Conservation (phyloP, 2,888 invertebrate species). For the Amiota mariae region DNA sequence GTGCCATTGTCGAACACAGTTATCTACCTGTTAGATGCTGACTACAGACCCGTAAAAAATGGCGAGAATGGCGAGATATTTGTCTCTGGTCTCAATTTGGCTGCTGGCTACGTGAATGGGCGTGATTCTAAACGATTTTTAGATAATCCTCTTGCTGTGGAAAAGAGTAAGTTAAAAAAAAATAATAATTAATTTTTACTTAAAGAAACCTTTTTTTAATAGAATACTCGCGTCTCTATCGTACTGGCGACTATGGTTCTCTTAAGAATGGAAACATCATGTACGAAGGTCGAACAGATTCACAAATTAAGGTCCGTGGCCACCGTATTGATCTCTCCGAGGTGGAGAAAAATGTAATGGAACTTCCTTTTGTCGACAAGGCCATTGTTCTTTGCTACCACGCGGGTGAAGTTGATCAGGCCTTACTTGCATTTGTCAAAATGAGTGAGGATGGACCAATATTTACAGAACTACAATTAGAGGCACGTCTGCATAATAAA, state of each 20-base stretch:
- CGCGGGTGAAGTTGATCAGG: constrained; percentile 82
- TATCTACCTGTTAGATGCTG: constrained; percentile 85
- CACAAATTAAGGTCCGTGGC: constrained; percentile 89
- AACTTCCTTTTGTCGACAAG: constrained; percentile 81
- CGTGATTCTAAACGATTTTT: constrained; percentile 83
- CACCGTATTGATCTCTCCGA: constrained; percentile 89
- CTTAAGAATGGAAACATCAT: constrained; percentile 79
- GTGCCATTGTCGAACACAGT: constrained; percentile 85
- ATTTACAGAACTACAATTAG: constrained; percentile 77
- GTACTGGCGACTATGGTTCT: constrained; percentile 89
- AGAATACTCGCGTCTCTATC: constrained; percentile 84
- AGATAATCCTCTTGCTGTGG: constrained; percentile 82
- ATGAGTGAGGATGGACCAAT: constrained; percentile 73
- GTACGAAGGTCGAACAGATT: constrained; percentile 89
- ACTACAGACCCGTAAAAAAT: constrained; percentile 81
- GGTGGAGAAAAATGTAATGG: constrained; percentile 83
- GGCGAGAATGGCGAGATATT: constrained; percentile 88
- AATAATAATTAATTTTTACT: not conserved
- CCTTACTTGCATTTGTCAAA: constrained; percentile 82
- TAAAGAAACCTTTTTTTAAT: constrained; percentile 6
- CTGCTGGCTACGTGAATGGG: constrained; percentile 85
- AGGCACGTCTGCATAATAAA: constrained; percentile 78
- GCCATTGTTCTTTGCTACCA: constrained; percentile 86
- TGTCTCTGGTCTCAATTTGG: constrained; percentile 86
- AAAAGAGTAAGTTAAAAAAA: constrained; percentile 74